A percentile compares a stretch with the other conserved stretches of the same genome.
These are phyloP conservation scores for Dreissena rostriformis DNA, from an alignment of 1,140 invertebrate species.

Conservation along the genomic window DNA sequence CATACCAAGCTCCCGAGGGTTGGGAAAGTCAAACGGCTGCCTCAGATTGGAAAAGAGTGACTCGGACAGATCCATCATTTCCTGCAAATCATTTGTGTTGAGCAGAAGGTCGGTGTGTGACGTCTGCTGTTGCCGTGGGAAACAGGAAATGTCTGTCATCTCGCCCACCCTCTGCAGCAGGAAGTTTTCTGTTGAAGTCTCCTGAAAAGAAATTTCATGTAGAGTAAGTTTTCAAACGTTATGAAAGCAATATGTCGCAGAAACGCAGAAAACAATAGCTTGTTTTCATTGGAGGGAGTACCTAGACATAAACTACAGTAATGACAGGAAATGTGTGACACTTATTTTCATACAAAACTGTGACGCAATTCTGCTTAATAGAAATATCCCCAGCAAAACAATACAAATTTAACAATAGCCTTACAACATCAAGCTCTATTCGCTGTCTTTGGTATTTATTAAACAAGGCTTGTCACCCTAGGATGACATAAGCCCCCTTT, in stretches of 20 bases:
- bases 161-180: slow-evolving; percentile 66
- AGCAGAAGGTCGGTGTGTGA: slow-evolving; percentile 70
- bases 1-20: slow-evolving; percentile 97
- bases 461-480: too few species aligned
- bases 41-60: slow-evolving; percentile 84
- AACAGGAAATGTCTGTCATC: slow-evolving; percentile 54
- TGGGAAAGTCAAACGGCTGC: slow-evolving; percentile 97
- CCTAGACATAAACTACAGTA: too few species aligned
- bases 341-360: too few species aligned
- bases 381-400: too few species aligned
- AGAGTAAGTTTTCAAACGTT: background rate
- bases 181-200: slow-evolving; percentile 4
- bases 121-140: slow-evolving; percentile 54
- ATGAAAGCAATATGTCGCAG: background rate
- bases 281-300: too few species aligned
- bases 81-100: slow-evolving; percentile 67
- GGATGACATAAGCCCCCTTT: too few species aligned
- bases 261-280: too few species aligned
- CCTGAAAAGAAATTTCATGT: background rate
- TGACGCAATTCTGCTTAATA: too few species aligned
- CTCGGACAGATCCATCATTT: slow-evolving; percentile 93
- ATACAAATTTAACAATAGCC: too few species aligned
- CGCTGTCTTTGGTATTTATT: too few species aligned
- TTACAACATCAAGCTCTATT: too few species aligned
- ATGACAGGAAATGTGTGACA: too few species aligned